phyloP scores from a whole-genome alignment of 30 jellyfish, hydroid and myxozoan species.

The Catostylus mosaicus region DNA sequence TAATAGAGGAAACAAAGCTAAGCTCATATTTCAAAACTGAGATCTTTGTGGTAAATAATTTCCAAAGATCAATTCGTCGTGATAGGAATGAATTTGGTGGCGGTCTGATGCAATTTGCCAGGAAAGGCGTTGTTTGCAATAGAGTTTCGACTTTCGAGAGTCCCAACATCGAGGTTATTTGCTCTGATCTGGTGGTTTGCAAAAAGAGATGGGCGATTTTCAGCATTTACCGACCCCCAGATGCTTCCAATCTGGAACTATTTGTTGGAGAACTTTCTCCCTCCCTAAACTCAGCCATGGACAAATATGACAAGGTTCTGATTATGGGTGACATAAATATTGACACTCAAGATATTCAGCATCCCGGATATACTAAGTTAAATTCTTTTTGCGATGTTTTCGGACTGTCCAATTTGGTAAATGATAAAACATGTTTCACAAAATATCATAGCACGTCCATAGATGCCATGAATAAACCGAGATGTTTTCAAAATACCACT shows the following conservation, averaged over 20 bases:
- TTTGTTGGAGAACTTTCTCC: constrained; percentile 9
- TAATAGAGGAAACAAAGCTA: constrained; percentile 32
- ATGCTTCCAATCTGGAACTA: constrained; percentile 26
- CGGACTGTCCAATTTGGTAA: no score
- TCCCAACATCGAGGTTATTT: constrained; percentile 5
- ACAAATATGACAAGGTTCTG: constrained; percentile 13
- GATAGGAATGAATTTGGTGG: constrained; percentile 43
- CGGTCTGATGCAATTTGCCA: constrained; percentile 23
- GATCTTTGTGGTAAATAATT: constrained; percentile 15
- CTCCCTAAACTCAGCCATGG: constrained; percentile 4
- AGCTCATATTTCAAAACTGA: constrained; percentile 49
- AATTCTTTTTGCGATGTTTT: constrained; percentile 44
- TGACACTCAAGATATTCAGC: constrained; percentile 28
- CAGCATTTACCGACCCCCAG: constrained; percentile 30
- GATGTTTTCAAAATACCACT: no score
- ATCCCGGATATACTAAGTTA: constrained; percentile 43
- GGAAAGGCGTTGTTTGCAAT: constrained; percentile 38
- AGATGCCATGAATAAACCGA: constrained; percentile 37
- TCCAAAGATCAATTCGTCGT: constrained; percentile 18
- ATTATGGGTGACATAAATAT: constrained; percentile 18
- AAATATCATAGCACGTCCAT: constrained; percentile 20
- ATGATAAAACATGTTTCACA: constrained; percentile 45
- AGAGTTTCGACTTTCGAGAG: constrained; percentile 28
- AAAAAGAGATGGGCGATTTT: constrained; percentile 32
- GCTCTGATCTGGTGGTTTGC: constrained; percentile 24